phyloP scores from a whole-genome alignment of 1,140 invertebrate genomes.

The Ostrea denselamellosa region DNA sequence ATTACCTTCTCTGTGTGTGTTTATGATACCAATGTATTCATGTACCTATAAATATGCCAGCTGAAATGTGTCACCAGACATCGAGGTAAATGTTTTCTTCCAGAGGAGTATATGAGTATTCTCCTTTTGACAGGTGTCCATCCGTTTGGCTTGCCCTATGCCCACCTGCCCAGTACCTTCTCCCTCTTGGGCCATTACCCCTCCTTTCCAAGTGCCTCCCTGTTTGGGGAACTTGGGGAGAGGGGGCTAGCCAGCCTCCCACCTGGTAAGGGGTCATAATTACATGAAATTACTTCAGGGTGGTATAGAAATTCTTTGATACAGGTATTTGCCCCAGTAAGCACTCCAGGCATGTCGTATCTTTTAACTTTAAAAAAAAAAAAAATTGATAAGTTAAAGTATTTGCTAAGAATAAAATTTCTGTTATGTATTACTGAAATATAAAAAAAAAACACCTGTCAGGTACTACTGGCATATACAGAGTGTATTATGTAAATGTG shows the following conservation, averaged over 20 bases:
- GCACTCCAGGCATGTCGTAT: no score
- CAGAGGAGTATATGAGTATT: neutral
- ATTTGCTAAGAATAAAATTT: no score
- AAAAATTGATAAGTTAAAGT: no score
- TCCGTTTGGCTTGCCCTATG: conserved; percentile 61
- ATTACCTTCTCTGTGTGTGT: neutral
- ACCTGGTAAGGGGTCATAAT: neutral
- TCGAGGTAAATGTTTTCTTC: neutral
- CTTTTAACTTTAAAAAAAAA: no score
- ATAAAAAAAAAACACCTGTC: no score
- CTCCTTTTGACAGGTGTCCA: conserved; percentile 59
- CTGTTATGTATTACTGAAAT: no score
- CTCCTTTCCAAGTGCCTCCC: conserved; percentile 61
- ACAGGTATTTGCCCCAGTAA: no score
- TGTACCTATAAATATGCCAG: neutral
- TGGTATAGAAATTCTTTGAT: no score
- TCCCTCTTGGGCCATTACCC: conserved; percentile 67
- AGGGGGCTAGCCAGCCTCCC: conserved; percentile 51
- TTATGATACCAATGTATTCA: neutral
- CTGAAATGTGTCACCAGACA: neutral
- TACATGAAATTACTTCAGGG: neutral
- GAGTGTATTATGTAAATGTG: no score
- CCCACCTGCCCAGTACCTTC: conserved; percentile 66
- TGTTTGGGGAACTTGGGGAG: conserved; percentile 68
- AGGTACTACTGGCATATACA: no score